A percentile compares a stretch with the other conserved stretches of the same genome.
These are phyloP conservation scores for Parauchenoglanis punctatus DNA, from an alignment of 2,797 vertebrate genomes.

Conservation along the genomic window DNA sequence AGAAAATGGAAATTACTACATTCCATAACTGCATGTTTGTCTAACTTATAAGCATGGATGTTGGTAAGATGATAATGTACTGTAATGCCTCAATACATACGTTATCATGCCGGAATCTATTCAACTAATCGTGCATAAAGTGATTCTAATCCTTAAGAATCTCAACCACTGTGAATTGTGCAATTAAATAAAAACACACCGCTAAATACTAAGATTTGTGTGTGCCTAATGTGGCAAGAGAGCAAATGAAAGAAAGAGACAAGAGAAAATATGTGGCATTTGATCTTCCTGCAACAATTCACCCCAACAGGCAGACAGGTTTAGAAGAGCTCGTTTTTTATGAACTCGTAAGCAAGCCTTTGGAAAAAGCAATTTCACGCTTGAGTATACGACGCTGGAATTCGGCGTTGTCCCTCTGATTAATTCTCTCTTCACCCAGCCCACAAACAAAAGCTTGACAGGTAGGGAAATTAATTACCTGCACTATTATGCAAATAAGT, in stretches of 20 bases:
- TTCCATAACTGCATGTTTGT: neutral
- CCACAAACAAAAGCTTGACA: conserved; percentile 55
- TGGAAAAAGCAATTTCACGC: conserved; percentile 66
- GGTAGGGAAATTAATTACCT: conserved; percentile 62
- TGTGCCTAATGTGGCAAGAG: neutral
- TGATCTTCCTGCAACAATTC: conserved; percentile 48
- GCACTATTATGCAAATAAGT: conserved; percentile 61
- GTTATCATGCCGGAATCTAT: conserved; percentile 1
- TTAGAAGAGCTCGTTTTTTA: conserved; percentile 57
- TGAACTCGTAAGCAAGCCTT: conserved; percentile 58
- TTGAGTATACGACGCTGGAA: conserved; percentile 52
- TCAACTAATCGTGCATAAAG: neutral
- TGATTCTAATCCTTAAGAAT: neutral
- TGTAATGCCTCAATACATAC: neutral
- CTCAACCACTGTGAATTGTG: neutral
- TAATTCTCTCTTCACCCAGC: conserved; percentile 53
- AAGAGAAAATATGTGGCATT: conserved; percentile 33
- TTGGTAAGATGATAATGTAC: neutral
- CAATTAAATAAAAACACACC: conserved; percentile 12
- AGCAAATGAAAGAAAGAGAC: conserved; percentile 16
- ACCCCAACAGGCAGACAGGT: conserved; percentile 50
- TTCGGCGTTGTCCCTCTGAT: conserved; percentile 56
- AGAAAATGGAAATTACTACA: neutral
- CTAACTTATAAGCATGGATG: neutral
- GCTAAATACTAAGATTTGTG: neutral